These are phyloP conservation scores for Uropetala carovei DNA, from an alignment of 2,888 invertebrate species.

Conservation along the genomic window DNA sequence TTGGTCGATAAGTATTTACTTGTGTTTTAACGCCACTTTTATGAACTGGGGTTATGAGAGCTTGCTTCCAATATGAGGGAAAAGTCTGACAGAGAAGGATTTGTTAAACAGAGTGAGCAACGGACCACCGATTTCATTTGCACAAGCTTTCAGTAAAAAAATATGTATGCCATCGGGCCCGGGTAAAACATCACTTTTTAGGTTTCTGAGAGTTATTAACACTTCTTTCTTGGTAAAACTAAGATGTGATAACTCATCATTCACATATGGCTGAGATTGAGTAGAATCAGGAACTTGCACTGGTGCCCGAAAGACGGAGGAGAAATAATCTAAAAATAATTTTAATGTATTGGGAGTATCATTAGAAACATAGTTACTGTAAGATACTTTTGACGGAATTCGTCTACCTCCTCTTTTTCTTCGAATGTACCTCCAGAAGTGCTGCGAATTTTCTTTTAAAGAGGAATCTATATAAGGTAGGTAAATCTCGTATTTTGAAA, in stretches of 20 bases:
- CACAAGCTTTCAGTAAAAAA: not conserved
- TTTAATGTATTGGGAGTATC: not conserved
- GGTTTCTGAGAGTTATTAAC: no score
- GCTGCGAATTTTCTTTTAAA: not conserved
- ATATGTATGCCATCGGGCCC: not conserved
- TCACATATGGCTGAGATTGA: no score
- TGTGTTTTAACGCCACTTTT: not conserved
- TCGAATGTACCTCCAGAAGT: no score
- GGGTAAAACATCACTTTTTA: not conserved
- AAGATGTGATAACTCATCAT: no score
- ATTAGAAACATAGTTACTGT: not conserved
- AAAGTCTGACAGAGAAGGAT: not conserved
- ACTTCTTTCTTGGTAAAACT: no score
- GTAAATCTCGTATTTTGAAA: not conserved
- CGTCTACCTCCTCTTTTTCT: no score
- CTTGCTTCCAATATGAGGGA: not conserved
- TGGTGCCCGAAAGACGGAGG: no score
- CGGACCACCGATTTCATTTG: not conserved
- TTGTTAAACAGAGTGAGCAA: not conserved
- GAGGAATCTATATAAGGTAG: not conserved
- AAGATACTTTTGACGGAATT: not conserved
- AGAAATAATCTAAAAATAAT: not conserved
- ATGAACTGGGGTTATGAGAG: not conserved
- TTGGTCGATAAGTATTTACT: constrained; percentile 38
- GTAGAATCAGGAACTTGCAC: no score